Percentiles rank a stretch among this genome's conserved stretches.
phyloP scores from a whole-genome alignment of 1,140 invertebrate genomes.

The Maconellicoccus hirsutus region DNA sequence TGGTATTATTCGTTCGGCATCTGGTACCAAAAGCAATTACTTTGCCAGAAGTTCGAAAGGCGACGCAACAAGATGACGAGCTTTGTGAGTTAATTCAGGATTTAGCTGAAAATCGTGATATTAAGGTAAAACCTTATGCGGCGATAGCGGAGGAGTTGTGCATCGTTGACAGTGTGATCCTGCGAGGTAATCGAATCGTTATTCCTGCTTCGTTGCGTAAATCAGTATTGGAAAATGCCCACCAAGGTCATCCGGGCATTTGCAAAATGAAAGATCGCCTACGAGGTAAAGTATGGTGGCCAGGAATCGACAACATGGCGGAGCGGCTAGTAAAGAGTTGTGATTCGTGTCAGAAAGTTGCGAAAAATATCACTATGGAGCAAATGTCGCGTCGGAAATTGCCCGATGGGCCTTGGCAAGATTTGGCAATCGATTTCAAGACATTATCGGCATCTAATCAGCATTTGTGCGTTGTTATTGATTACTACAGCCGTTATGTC shows the following conservation, averaged over 20 bases:
- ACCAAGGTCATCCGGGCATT: constrained; percentile 34
- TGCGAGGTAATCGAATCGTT: constrained; percentile 28
- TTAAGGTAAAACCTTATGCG: background rate
- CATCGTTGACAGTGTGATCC: constrained; percentile 18
- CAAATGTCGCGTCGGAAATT: constrained; percentile 31
- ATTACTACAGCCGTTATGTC: constrained; percentile 29
- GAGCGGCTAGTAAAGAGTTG: constrained; percentile 32
- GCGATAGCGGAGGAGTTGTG: background rate
- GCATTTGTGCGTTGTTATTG: constrained; percentile 30
- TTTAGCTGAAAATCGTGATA: background rate
- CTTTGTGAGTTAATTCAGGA: background rate
- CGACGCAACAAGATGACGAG: background rate
- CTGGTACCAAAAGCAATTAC: background rate
- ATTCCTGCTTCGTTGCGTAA: constrained; percentile 28
- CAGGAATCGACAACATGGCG: constrained; percentile 31
- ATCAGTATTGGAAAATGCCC: constrained; percentile 30
- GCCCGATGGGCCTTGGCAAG: constrained; percentile 29
- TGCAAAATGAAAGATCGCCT: constrained; percentile 32
- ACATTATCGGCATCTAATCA: constrained; percentile 31
- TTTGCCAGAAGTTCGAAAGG: background rate
- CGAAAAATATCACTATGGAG: background rate
- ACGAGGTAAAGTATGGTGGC: constrained; percentile 36
- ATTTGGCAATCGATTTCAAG: constrained; percentile 30
- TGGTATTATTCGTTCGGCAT: background rate
- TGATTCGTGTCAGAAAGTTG: constrained; percentile 25